Base-by-base conservation (phyloP, 2,113 vertebrate species). In the Gnathonemus echidnorhynchus region DNA sequence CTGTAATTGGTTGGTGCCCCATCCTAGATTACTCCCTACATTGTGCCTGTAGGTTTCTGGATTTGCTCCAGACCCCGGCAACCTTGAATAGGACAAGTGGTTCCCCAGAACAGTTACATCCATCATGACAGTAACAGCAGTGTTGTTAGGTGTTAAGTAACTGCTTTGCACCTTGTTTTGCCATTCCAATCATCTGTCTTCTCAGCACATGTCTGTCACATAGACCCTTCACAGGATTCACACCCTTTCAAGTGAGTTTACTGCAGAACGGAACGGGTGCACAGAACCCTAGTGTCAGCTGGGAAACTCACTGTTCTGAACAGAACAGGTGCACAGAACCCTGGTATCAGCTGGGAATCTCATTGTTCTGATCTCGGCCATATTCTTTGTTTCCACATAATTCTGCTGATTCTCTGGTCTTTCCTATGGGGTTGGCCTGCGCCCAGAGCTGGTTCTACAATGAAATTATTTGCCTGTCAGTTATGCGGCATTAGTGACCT, bases 401-500 rank as follows among this genome's bases (percentile, higher is more conserved):
- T 74, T n/a, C 27, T 90, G 19, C 24, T 90, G 84, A 85, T 89
- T 86, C 27, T 62, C 48, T 48, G 17, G 52, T 15, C 42, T 52
- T n/a, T 58, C 84, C 42, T 45, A 48, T 24, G 39, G 9, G 56
- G 46, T 9, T 21, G 27, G 52, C n/a, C 13, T 27, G 83, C 35
- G 77, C 62, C 53, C 39, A 39, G 24, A 11, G 89, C 88, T 90
- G 90, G 92, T 77, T 39, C n/a, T 89, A 87, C 31, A 58, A 58
- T 86, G 52, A 70, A 50, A 91, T 88, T 19, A 50, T 48, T 77
- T 46, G 50, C 31, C 87, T 89, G 58, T 15, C 90, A 87, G 83
- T 42, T 93, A 87, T 86, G 86, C 90, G 89, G 89, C 87, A 89
- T 45, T 6, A 58, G 74, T 74, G 58, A 89, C 86, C 39, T 92